Percentiles rank a stretch among this genome's conserved stretches.
phyloP scores from a whole-genome alignment of 2,797 vertebrate genomes.

The Parauchenoglanis ngamensis region DNA sequence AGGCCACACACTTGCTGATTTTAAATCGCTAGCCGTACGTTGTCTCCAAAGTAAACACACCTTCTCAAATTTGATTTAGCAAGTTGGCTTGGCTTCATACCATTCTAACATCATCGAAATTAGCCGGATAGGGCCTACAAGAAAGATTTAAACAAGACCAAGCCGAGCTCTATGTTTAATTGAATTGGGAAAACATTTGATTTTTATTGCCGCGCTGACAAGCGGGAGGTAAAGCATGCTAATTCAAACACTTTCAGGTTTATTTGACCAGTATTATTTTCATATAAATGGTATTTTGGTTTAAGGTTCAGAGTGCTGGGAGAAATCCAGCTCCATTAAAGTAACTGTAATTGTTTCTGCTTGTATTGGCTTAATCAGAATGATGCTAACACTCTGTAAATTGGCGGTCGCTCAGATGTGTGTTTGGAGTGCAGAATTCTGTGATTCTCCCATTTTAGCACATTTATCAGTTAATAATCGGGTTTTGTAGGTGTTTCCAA shows the following conservation, averaged over 20 bases:
- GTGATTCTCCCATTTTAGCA: not conserved
- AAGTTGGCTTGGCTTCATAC: conserved; percentile 35
- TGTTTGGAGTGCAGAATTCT: not conserved
- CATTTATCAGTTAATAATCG: not conserved
- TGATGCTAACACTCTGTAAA: not conserved
- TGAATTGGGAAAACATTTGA: conserved; percentile 17
- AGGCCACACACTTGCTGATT: conserved; percentile 23
- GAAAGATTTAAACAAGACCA: conserved; percentile 34
- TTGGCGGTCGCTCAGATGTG: not conserved
- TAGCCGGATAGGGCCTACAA: conserved; percentile 17
- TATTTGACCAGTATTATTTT: not conserved
- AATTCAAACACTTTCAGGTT: not conserved
- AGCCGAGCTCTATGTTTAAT: conserved; percentile 19
- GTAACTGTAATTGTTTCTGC: not conserved
- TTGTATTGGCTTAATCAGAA: conserved; percentile 9
- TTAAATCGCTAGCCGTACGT: conserved; percentile 13
- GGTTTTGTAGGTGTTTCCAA: not conserved
- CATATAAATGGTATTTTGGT: not conserved
- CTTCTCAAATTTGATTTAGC: conserved; percentile 18
- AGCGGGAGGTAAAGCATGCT: not conserved
- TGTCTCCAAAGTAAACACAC: conserved; percentile 50
- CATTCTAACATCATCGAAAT: conserved; percentile 30
- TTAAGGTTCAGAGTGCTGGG: conserved; percentile 45
- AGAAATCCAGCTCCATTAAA: conserved; percentile 23
- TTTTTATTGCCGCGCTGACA: conserved; percentile 21